Base-by-base conservation (phyloP, 2,888 invertebrate genomes). In the Athalia cordata region DNA sequence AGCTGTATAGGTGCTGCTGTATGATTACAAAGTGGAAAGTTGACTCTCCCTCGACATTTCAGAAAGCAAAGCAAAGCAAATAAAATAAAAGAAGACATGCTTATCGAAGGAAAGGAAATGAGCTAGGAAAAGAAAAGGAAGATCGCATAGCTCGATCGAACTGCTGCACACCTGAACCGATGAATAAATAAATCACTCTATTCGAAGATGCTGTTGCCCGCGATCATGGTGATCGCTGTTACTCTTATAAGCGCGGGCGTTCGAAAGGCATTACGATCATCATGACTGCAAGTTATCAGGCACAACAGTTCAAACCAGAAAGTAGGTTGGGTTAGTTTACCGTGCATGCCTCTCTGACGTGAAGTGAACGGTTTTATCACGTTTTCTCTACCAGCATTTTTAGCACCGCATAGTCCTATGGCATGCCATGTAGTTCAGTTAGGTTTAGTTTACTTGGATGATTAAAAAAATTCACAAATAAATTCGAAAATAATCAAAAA, bases 321-420 rank as follows among this genome's bases (percentile, higher is more conserved):
- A 88, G 87, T 89, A 86, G 88, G 88, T 88, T 29, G 29, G 29
- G 29, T 29, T 29, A 29, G 29, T 29, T 29, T 89, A 86, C 84
- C 86, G 85, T 85, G 85, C 85, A 85, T 49, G 15, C 11, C 84
- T 82, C 79, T 81, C n/a, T 59, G n/a, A 47, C 82, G 79, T 79
- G 81, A 86, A 86, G 88, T 88, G 86, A 88, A 88, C 79, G 88
- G 85, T 87, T 88, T 29, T 86, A 86, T 86, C 82, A 84, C 85
- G 88, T 88, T 88, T 88, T 89, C 89, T 89, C 88, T 85, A 87
- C 81, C 59, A 72, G 47, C 83, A 84, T 29, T 29, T 29, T 29
- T 29, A 29, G 29, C 29, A 29, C 29, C 29, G 29, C 29, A 29
- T 2, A 29, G 29, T 29, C 0, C 29, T 29, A 29, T 29, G 29